phyloP scores from a whole-genome alignment of 1,140 invertebrate genomes.

The Zaprionus davidi region DNA sequence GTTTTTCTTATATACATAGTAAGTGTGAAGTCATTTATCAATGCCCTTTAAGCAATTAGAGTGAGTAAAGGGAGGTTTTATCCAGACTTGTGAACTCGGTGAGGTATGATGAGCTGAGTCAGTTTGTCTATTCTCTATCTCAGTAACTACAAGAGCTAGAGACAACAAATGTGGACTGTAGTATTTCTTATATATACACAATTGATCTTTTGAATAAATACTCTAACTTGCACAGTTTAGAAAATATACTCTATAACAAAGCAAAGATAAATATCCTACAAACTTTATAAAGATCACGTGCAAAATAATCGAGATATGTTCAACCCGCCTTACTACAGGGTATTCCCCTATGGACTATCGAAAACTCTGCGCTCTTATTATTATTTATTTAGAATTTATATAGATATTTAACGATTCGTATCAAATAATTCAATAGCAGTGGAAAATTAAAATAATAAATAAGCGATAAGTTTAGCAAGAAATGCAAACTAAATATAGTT shows the following conservation, averaged over 20 bases:
- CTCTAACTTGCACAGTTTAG: too few species aligned
- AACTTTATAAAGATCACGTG: neutral
- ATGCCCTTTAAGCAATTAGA: neutral
- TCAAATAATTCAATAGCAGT: neutral
- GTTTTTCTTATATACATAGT: neutral
- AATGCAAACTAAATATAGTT: conserved; percentile 5
- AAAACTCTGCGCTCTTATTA: neutral
- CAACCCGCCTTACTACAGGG: neutral
- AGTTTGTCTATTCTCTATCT: neutral
- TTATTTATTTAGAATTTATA: neutral
- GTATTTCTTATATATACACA: neutral
- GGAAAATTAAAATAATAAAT: conserved; percentile 30
- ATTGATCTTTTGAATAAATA: neutral
- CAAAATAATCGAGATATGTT: neutral
- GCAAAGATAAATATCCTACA: too few species aligned
- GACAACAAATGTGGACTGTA: neutral
- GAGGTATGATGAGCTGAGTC: neutral
- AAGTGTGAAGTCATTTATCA: neutral
- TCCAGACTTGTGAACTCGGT: neutral
- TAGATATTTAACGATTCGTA: neutral
- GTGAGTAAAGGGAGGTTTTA: neutral
- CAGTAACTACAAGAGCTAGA: neutral
- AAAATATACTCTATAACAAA: too few species aligned
- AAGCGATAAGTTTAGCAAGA: conserved; percentile 27
- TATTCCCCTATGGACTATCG: neutral